phyloP scores from a whole-genome alignment of 2,113 vertebrate genomes.

The Ciconia stormi region DNA sequence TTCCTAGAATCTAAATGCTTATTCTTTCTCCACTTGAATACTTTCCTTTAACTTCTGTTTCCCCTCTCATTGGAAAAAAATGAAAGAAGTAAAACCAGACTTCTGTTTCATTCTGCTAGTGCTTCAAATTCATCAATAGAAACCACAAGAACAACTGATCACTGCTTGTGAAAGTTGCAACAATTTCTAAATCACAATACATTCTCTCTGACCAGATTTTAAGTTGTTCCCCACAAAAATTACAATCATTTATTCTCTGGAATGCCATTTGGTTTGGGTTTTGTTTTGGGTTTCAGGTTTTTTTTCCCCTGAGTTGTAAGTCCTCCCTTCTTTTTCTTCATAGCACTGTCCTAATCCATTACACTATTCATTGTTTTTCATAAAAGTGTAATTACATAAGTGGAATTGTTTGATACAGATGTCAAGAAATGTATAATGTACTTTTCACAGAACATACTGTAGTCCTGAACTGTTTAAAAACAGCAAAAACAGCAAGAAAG shows the following conservation, averaged over 20 bases:
- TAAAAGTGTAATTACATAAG: not conserved
- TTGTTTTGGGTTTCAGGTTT: fast-evolving
- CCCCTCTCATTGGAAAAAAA: not conserved
- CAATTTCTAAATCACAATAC: not conserved
- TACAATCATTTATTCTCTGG: not conserved
- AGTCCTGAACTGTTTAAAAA: not conserved
- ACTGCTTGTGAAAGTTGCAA: not conserved
- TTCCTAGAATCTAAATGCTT: not conserved
- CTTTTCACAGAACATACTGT: not conserved
- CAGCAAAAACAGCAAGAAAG: not conserved
- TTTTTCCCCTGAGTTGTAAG: not conserved
- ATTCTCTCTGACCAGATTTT: not conserved
- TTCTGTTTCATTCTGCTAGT: not conserved
- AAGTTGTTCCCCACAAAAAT: not conserved
- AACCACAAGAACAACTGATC: not conserved
- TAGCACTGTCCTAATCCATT: not conserved
- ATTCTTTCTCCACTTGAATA: not conserved
- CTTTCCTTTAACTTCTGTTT: not conserved
- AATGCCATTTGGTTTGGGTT: not conserved
- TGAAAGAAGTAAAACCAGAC: not conserved
- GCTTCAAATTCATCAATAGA: not conserved
- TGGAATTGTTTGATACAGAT: not conserved
- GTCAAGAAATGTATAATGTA: not conserved
- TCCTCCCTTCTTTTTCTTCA: not conserved
- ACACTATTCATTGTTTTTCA: not conserved